Percentiles rank a stretch among this genome's conserved stretches.
phyloP scores from a whole-genome alignment of 1,140 invertebrate genomes.

The Protaetia brevitarsis region DNA sequence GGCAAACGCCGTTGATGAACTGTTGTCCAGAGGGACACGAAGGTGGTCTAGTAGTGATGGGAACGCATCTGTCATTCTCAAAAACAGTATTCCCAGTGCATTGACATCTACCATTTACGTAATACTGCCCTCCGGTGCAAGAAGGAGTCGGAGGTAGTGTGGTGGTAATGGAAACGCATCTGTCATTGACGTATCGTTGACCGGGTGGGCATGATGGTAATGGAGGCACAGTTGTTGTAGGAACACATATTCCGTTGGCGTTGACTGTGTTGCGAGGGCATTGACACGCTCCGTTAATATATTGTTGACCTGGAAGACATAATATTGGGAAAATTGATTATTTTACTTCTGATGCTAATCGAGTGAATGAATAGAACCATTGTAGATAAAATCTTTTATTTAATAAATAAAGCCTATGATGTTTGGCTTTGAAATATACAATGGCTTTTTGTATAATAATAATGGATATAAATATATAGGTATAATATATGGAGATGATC shows the following conservation, averaged over 20 bases:
- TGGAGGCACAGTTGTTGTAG: no score
- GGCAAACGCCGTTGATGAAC: not conserved
- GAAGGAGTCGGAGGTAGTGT: no score
- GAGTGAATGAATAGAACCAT: no score
- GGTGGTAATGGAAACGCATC: conserved; percentile 3
- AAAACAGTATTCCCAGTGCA: not conserved
- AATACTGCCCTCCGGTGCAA: not conserved
- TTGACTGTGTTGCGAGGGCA: not conserved
- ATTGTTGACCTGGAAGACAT: not conserved
- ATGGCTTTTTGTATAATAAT: no score
- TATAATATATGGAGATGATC: no score
- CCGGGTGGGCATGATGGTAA: conserved; percentile 6
- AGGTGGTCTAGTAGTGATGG: not conserved
- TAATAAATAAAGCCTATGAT: no score
- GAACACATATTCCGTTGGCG: not conserved
- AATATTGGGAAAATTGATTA: no score
- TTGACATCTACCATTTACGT: not conserved
- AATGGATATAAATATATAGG: no score
- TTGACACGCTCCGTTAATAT: not conserved
- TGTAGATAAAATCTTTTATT: no score
- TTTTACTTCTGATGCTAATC: no score
- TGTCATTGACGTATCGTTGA: conserved; percentile 21
- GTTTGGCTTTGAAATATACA: no score
- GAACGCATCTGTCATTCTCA: not conserved
- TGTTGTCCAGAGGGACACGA: not conserved